phyloP scores from a whole-genome alignment of 1,140 invertebrate species.

The Cydia splendana region DNA sequence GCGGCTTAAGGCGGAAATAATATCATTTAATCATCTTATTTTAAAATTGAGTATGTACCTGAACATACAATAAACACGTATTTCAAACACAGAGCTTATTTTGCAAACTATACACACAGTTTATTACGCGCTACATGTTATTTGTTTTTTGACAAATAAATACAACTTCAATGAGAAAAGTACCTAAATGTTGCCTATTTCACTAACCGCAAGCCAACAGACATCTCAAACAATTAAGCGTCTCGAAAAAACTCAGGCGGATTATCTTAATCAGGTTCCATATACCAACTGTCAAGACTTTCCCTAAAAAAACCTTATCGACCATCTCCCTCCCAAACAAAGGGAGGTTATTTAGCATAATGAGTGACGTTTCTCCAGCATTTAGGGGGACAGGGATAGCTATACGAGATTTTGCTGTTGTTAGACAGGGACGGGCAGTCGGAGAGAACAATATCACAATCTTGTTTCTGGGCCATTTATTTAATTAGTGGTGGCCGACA shows the following conservation, averaged over 20 bases:
- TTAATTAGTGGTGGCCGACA: slow-evolving; percentile 76
- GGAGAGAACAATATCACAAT: slow-evolving; percentile 77
- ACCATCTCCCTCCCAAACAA: slow-evolving; percentile 68
- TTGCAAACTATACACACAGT: not conserved
- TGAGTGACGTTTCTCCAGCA: slow-evolving; percentile 73
- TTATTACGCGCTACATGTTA: not conserved
- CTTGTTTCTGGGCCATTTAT: slow-evolving; percentile 78
- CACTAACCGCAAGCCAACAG: not conserved
- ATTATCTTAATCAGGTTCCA: slow-evolving; percentile 74
- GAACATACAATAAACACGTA: no score
- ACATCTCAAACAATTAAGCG: slow-evolving; percentile 55
- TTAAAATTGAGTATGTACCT: no score
- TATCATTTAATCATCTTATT: no score
- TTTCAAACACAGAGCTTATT: not conserved
- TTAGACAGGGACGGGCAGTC: slow-evolving; percentile 50
- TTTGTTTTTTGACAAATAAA: not conserved
- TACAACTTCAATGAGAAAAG: not conserved
- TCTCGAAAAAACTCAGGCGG: slow-evolving; percentile 52
- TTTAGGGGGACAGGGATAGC: slow-evolving; percentile 65
- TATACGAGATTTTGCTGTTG: slow-evolving; percentile 15
- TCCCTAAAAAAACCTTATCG: slow-evolving; percentile 62
- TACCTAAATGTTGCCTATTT: not conserved
- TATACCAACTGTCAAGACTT: slow-evolving; percentile 76
- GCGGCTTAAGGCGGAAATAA: no score
- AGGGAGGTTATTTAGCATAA: slow-evolving; percentile 77